Percentiles rank a stretch among this genome's conserved stretches.
Conservation (phyloP, 53 echinoderm and acorn worm species). For the Paracentrotus lividus region DNA sequence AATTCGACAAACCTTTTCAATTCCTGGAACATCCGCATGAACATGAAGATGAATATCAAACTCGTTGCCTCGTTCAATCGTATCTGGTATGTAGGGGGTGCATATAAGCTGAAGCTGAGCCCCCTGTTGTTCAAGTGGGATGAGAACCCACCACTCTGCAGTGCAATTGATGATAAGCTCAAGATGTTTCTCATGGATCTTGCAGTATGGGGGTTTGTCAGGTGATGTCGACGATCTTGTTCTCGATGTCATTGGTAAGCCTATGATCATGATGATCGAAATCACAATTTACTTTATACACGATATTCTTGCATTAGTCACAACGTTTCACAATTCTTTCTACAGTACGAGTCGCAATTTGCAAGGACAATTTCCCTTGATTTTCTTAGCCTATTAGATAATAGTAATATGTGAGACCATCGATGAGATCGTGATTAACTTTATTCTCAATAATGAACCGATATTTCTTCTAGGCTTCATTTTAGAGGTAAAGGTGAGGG, state of each 20-base stretch:
- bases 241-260: not conserved
- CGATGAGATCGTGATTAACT: no score
- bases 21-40: slow-evolving; percentile 6
- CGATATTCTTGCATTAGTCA: no score
- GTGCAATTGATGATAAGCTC: not conserved
- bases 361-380: no score
- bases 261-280: not conserved
- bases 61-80: slow-evolving; percentile 10
- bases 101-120: not conserved
- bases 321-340: no score
- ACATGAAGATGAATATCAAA: not conserved
- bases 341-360: no score
- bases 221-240: not conserved
- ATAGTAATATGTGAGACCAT: no score
- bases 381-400: no score
- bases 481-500: no score
- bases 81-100: slow-evolving; percentile 27
- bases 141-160: slow-evolving; percentile 21
- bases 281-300: not conserved
- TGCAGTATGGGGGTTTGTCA: slow-evolving; percentile 5
- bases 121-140: not conserved
- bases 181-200: not conserved
- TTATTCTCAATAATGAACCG: no score
- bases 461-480: no score
- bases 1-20: not conserved